phyloP scores from a whole-genome alignment of 2,888 invertebrate genomes.

The Lamellibrachia columna region DNA sequence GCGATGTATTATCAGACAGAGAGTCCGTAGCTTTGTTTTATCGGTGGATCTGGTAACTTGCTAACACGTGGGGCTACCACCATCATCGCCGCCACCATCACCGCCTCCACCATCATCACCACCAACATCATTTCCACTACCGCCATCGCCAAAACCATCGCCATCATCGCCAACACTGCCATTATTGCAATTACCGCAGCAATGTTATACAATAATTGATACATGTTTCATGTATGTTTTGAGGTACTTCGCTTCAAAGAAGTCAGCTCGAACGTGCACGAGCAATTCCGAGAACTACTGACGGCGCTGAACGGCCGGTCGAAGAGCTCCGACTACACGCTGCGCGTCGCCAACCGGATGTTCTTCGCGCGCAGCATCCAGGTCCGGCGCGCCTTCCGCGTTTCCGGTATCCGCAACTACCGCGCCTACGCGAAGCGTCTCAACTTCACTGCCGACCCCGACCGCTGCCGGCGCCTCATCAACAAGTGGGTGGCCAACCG shows the following conservation, averaged over 20 bases:
- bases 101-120: too few species aligned
- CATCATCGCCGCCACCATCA: too few species aligned
- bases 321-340: constrained; percentile 17
- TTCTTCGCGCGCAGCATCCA: constrained; percentile 40
- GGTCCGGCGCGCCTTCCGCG: constrained; percentile 38
- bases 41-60: too few species aligned
- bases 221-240: neutral
- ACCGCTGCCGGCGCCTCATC: constrained; percentile 68
- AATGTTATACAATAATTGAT: neutral
- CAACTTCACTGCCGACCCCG: constrained; percentile 28
- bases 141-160: too few species aligned
- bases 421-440: constrained; percentile 42
- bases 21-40: too few species aligned
- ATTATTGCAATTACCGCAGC: too few species aligned
- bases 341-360: constrained; percentile 42
- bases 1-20: too few species aligned
- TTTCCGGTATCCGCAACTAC: constrained; percentile 41
- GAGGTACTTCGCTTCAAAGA: neutral
- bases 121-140: too few species aligned
- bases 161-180: too few species aligned
- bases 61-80: too few species aligned
- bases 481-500: constrained; percentile 83
- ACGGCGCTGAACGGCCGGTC: neutral
- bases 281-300: neutral
- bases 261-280: neutral